Percentiles rank a stretch among this genome's conserved stretches.
Evolutionary conservation across 30 jellyfish, hydroid and myxozoan genomes (phyloP).

Genomic region (Cassiopea andromeda): DNA sequence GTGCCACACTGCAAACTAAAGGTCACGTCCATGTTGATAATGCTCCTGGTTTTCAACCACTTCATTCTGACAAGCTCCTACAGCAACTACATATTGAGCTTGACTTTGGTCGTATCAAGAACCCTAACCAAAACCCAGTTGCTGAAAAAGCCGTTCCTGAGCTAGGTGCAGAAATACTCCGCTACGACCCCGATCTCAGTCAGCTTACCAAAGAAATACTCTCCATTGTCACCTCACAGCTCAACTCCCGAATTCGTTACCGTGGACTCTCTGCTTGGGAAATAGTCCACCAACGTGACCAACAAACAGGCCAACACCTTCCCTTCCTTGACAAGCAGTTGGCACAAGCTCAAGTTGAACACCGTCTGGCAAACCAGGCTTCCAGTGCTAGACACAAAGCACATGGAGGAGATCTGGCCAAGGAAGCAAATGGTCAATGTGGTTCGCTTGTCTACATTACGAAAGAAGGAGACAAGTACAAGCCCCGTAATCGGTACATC

Average conservation of each 20-base stretch:
- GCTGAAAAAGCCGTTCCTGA: conserved; percentile 61
- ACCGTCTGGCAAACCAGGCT: not conserved
- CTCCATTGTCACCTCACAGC: conserved; percentile 22
- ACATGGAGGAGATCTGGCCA: not conserved
- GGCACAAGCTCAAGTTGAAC: not conserved
- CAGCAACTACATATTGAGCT: conserved; percentile 16
- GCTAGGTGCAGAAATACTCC: conserved; percentile 26
- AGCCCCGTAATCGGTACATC: not conserved
- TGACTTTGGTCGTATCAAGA: conserved; percentile 41
- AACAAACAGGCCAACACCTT: conserved; percentile 1
- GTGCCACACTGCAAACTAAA: conserved; percentile 40
- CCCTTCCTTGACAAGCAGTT: conserved; percentile 2
- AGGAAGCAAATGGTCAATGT: not conserved
- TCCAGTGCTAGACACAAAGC: not conserved
- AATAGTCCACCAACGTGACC: conserved; percentile 53
- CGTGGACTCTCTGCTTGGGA: conserved; percentile 52
- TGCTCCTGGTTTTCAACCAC: conserved; percentile 56
- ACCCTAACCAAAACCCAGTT: conserved; percentile 59
- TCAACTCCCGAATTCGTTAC: conserved; percentile 47
- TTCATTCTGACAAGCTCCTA: conserved; percentile 6
- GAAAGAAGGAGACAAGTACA: not conserved
- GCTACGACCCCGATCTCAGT: conserved; percentile 27
- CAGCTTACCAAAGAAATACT: not conserved
- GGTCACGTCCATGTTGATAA: conserved; percentile 48
- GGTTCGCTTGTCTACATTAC: conserved; percentile 1